Conservation (phyloP, 2,888 invertebrate genomes). For the Antheraea yamamai region DNA sequence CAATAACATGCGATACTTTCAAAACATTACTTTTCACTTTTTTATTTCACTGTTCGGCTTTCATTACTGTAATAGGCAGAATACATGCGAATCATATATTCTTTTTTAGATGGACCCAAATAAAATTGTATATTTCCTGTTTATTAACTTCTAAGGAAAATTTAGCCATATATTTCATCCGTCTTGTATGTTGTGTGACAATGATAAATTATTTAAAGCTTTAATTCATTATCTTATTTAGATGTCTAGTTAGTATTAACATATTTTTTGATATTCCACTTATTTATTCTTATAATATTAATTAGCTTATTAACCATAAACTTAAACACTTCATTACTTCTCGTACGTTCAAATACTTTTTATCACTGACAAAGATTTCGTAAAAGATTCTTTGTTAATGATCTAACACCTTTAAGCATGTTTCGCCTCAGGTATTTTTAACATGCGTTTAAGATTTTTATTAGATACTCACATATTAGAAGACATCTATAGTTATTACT, state of each 20-base stretch:
- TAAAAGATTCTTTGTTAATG: conserved; percentile 42
- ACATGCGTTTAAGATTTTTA: conserved; percentile 24
- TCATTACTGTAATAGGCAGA: neutral
- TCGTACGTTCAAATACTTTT: conserved; percentile 12
- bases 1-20: neutral
- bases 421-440: conserved; percentile 35
- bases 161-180: neutral
- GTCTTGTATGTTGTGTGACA: neutral
- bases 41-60: neutral
- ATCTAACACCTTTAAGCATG: conserved; percentile 32
- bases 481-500: conserved; percentile 15
- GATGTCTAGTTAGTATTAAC: neutral
- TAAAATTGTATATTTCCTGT: neutral
- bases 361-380: conserved; percentile 39
- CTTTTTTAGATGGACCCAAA: neutral
- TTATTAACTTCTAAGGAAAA: neutral
- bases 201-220: neutral
- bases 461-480: conserved; percentile 18
- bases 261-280: neutral
- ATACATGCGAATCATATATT: neutral
- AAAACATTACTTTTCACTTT: neutral
- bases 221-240: neutral
- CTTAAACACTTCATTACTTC: too few species aligned
- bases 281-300: too few species aligned
- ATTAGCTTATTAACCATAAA: too few species aligned